Evolutionary conservation across 2,888 invertebrate genomes (phyloP).

Genomic region (Camponotus fellah): DNA sequence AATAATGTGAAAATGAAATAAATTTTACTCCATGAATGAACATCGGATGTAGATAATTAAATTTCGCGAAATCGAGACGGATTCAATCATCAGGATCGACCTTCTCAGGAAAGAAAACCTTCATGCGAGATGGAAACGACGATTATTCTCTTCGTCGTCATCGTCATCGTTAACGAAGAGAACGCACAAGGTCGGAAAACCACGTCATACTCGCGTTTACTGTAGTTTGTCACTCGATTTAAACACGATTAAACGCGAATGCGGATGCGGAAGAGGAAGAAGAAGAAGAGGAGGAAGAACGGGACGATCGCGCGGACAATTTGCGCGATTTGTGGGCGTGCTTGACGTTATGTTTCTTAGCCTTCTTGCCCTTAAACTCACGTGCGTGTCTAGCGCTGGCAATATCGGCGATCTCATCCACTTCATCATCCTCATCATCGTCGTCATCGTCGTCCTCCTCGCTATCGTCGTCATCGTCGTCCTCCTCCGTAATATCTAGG

Average conservation of each 20-base stretch:
- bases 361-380: slow-evolving; percentile 92
- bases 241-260: slow-evolving; percentile 51
- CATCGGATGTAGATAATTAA: slow-evolving; percentile 2
- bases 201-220: slow-evolving; percentile 18
- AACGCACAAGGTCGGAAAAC: background rate
- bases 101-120: background rate
- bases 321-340: slow-evolving; percentile 78
- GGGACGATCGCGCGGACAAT: slow-evolving; percentile 43
- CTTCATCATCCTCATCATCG: slow-evolving; percentile 90
- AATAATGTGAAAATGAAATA: background rate
- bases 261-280: slow-evolving; percentile 19
- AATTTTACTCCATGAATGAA: slow-evolving; percentile 18
- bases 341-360: slow-evolving; percentile 83
- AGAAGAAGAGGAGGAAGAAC: slow-evolving; percentile 25
- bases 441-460: slow-evolving; percentile 90
- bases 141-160: background rate
- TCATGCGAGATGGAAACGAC: slow-evolving; percentile 7
- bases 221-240: slow-evolving; percentile 25
- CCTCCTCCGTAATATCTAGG: slow-evolving; percentile 87
- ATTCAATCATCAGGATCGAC: background rate
- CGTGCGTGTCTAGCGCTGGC: slow-evolving; percentile 92
- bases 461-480: slow-evolving; percentile 89
- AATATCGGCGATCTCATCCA: slow-evolving; percentile 90
- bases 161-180: background rate
- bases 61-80: slow-evolving; percentile 2